Evolutionary conservation across 1,140 invertebrate genomes (phyloP), one percentile per base, ranked within the genome.

Genomic region (Aphelinus atriplicis): DNA sequence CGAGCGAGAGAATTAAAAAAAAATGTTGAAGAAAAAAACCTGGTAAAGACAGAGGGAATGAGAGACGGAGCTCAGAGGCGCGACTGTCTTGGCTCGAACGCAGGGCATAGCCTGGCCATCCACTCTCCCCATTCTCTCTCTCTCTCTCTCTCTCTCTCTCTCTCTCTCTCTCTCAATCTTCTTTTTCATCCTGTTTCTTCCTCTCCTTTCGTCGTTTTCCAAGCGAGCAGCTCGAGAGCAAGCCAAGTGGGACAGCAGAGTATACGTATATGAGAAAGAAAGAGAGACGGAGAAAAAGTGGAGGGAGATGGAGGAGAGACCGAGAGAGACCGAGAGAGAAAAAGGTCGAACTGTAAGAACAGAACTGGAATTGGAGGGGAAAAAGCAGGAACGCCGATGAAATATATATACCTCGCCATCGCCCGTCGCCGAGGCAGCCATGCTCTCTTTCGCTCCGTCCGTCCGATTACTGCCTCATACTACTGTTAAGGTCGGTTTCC

Each of bases 301-400:
- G 26, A 26, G 26, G 26, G 70, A 63, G 62, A 57, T 3, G 4
- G 26, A 55, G 68, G n/a, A 48, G 4, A 26, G 42, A n/a, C 47
- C 46, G 48, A 45, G 48, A n/a, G 69, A 66, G 76, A 65, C 58
- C 66, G 64, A 61, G 65, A 58, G 73, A 56, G 58, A 68, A 66
- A 43, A 73, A 63, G 63, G 55, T 67, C 51, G 64, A 66, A 68
- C 71, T 51, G 62, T 64, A 77, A 76, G 75, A 75, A 76, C 77
- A 77, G 78, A 77, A 77, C 71, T 66, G 68, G 72, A 81, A 80
- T 79, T 77, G 80, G 80, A 74, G 78, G 78, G 78, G 80, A 78
- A 75, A 78, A 76, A 78, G 78, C 78, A 70, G 78, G 79, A 83
- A 79, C 78, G 79, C 78, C 74, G 70, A 77, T 80, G 80, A 78